Conservation (phyloP, 2,797 vertebrate genomes). For the Alectoris magna region DNA sequence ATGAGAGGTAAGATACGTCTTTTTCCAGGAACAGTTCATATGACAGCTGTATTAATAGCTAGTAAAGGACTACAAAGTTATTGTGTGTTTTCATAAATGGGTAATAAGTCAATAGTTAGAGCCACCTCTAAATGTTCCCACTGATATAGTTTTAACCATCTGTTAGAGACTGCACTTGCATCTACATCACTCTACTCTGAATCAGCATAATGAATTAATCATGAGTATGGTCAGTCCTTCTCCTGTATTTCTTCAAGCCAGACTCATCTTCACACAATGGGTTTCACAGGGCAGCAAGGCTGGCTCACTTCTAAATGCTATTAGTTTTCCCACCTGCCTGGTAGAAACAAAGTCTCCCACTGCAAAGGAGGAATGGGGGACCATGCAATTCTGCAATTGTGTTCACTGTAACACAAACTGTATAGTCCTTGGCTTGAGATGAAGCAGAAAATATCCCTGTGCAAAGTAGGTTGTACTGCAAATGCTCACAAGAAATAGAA, state of each 20-base stretch:
- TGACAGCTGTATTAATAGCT: not conserved
- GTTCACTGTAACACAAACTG: fast-evolving
- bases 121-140: not conserved
- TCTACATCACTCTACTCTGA: not conserved
- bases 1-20: not conserved
- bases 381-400: not conserved
- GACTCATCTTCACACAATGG: not conserved
- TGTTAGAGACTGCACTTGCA: not conserved
- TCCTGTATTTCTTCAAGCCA: not conserved
- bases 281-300: not conserved
- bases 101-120: not conserved
- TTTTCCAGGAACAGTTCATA: not conserved
- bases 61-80: not conserved
- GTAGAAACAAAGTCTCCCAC: not conserved
- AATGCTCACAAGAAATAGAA: not conserved
- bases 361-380: not conserved
- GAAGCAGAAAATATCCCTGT: not conserved
- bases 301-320: not conserved
- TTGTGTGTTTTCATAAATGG: not conserved
- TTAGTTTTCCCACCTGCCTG: not conserved
- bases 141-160: not conserved
- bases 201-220: not conserved
- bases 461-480: not conserved
- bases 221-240: not conserved
- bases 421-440: not conserved